A percentile compares a stretch with the other conserved stretches of the same genome.
These are phyloP conservation scores for Melanostigma gelatinosum DNA, from an alignment of 2,113 vertebrate genomes.

Conservation along the genomic window DNA sequence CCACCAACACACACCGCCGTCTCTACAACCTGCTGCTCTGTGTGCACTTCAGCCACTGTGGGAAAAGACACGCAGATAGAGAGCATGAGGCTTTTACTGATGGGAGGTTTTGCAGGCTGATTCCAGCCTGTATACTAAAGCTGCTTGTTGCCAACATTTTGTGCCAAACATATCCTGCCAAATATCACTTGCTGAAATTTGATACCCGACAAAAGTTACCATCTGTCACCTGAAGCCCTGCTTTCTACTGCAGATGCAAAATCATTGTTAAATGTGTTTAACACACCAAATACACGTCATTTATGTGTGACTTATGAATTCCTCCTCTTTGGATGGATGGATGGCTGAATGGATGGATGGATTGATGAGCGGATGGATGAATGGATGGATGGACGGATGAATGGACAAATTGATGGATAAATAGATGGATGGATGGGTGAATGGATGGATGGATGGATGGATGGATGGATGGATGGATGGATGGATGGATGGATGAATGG, in stretches of 20 bases:
- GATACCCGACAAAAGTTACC: not conserved
- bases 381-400: too few species aligned
- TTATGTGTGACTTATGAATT: not conserved
- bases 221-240: not conserved
- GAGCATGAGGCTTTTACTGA: not conserved
- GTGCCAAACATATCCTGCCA: not conserved
- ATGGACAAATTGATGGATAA: too few species aligned
- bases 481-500: too few species aligned
- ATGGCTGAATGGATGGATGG: not conserved
- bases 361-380: not conserved
- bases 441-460: too few species aligned
- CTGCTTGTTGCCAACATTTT: not conserved
- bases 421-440: too few species aligned
- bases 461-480: too few species aligned
- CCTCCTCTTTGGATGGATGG: not conserved
- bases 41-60: conserved; percentile 15
- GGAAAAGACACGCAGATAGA: not conserved
- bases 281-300: not conserved
- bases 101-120: not conserved
- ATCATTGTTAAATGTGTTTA: not conserved
- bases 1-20: conserved; percentile 37
- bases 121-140: not conserved
- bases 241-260: not conserved
- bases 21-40: conserved; percentile 12
- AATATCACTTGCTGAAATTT: not conserved